These are phyloP conservation scores for Otolemur crassicaudatus DNA, from an alignment of 2,797 vertebrate species.

Conservation along the genomic window DNA sequence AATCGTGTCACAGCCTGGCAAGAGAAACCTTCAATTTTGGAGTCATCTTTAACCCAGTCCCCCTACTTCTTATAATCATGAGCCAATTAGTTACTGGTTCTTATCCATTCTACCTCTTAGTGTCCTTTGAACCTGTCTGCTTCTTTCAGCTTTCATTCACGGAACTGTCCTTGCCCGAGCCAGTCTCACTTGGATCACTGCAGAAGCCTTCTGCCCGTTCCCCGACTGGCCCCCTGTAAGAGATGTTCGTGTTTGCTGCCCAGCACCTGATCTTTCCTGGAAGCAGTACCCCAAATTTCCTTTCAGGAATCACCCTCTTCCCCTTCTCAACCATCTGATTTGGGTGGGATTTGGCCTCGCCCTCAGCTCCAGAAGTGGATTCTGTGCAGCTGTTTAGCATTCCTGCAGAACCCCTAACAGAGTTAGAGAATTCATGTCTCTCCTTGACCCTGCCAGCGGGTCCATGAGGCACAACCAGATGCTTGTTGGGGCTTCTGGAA, in stretches of 20 bases:
- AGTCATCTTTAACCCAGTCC: neutral
- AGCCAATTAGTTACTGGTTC: neutral
- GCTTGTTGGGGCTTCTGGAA: neutral
- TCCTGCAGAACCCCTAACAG: neutral
- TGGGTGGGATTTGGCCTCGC: neutral
- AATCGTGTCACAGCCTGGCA: neutral
- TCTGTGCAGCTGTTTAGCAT: neutral
- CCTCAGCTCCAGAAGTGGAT: neutral
- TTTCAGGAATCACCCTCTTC: neutral
- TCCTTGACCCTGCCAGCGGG: neutral
- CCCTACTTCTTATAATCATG: neutral
- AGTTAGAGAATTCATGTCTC: neutral
- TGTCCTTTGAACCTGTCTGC: neutral
- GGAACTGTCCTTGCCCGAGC: neutral
- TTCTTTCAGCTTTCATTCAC: neutral
- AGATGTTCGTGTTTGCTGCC: neutral
- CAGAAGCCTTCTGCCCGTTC: neutral
- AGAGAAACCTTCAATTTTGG: neutral
- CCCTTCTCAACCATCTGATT: neutral
- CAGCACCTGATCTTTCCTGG: neutral
- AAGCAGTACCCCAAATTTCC: neutral
- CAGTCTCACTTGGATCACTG: neutral
- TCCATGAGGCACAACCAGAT: neutral
- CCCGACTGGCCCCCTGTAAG: neutral
- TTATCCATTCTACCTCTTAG: neutral